These are phyloP conservation scores for Ophraella communa DNA, from an alignment of 2,888 invertebrate genomes.

Conservation along the genomic window DNA sequence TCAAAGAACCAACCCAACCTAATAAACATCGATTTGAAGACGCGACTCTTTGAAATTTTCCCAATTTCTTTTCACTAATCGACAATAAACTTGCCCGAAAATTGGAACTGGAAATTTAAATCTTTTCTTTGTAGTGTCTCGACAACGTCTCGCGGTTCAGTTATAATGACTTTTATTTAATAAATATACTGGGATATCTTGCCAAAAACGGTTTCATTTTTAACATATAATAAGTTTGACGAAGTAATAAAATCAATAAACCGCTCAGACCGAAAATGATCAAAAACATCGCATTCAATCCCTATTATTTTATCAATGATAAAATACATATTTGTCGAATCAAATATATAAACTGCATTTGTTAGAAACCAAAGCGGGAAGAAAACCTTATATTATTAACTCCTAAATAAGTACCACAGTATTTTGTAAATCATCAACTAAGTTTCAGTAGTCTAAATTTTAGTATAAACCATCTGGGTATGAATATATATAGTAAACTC, in stretches of 20 bases:
- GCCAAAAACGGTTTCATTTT: not conserved
- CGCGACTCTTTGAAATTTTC: slow-evolving; percentile 49
- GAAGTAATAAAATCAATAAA: not conserved
- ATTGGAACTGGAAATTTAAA: slow-evolving; percentile 35
- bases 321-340: too few relatives aligned
- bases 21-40: slow-evolving; percentile 53
- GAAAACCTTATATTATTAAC: too few relatives aligned
- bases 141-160: not conserved
- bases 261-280: not conserved
- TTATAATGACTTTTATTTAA: not conserved
- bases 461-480: too few relatives aligned
- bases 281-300: too few relatives aligned
- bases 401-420: too few relatives aligned
- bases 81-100: slow-evolving; percentile 44
- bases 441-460: too few relatives aligned
- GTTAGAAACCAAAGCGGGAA: too few relatives aligned
- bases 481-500: too few relatives aligned
- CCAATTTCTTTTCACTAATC: slow-evolving; percentile 47
- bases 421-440: too few relatives aligned
- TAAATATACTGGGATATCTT: not conserved
- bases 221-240: not conserved
- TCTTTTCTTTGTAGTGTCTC: slow-evolving; percentile 22
- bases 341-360: too few relatives aligned
- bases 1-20: slow-evolving; percentile 52
- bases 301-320: too few relatives aligned